Evolutionary conservation across 2,113 vertebrate genomes (phyloP).

Genomic region (Crotalus horridus): DNA sequence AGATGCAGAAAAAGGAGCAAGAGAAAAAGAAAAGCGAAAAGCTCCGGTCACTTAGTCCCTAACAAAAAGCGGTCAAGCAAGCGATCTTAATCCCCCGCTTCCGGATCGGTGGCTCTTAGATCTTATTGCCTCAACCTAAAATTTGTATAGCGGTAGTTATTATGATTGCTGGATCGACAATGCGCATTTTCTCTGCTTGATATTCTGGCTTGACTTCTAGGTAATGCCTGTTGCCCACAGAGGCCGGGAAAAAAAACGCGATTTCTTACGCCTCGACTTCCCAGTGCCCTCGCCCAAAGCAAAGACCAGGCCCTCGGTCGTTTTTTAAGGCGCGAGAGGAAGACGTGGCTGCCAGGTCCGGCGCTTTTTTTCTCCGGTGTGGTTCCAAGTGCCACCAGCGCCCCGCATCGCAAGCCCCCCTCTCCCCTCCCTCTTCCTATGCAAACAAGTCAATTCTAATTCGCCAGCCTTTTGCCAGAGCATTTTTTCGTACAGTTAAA

Average conservation of each 20-base stretch:
- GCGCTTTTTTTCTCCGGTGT: not conserved
- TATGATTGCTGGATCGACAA: not conserved
- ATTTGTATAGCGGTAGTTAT: not conserved
- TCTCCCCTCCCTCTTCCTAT: not conserved
- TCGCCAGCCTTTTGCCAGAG: not conserved
- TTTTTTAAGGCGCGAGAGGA: not conserved
- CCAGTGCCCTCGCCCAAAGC: too few species aligned
- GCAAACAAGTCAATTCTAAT: not conserved
- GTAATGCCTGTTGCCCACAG: too few species aligned
- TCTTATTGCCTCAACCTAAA: not conserved
- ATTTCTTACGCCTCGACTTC: not conserved
- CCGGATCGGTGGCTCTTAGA: not conserved
- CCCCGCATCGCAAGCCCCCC: not conserved
- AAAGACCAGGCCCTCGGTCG: not conserved
- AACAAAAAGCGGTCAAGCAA: not conserved
- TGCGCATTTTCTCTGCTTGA: not conserved
- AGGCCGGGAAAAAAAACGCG: not conserved
- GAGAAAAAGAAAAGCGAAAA: not conserved
- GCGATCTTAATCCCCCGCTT: not conserved
- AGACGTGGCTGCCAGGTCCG: rapidly evolving
- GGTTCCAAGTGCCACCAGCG: not conserved
- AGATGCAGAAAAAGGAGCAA: not conserved
- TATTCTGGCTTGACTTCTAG: not conserved
- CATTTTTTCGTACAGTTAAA: not conserved
- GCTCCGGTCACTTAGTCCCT: not conserved